Evolutionary conservation across 2,113 vertebrate genomes (phyloP), one percentile per base, ranked within the genome.

Genomic region (Zosterops borbonicus): DNA sequence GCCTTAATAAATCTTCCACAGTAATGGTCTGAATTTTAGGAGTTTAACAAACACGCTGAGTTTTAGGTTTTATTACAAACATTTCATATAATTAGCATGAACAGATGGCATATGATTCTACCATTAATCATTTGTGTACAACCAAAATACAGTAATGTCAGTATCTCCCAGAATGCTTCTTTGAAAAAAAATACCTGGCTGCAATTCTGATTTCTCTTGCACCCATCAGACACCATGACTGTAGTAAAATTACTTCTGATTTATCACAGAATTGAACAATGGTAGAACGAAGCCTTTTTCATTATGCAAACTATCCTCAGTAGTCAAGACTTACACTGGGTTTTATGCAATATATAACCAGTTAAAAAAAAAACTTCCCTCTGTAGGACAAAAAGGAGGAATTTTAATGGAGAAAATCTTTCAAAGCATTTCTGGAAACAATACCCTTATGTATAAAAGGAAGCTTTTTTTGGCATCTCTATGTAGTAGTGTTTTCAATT

Each of bases 401-500:
- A 95, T 94, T 78, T 84, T 95, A 92, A 90, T 89, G 59, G 73
- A 58, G 62, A 96, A 93, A 91, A 82, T 84, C 17, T 94, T 93
- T 83, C 92, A 94, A 89, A 93, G 55, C 69, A 69, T 89, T 96
- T 95, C 82, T 96, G 65, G 92, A 96, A 95, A 96, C 83, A 96
- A 92, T 91, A 67, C 74, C 68, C 37, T 81, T 70, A 77, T 75
- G 65, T 47, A 83, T 77, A 93, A 96, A 91, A 79, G 59, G 64
- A 94, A 56, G 4, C 19, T 44, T 89, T 88, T 89, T 78, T 70
- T 59, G 64, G 82, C 14, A 0, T 89, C 59, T 93, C 80, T 95
- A 6, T 96, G 83, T 96, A 85, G 73, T 97, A 79, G 55, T 93
- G 68, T 91, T 97, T 97, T 97, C 93, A 92, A 95, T 96, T 95